phyloP scores from a whole-genome alignment of 64 coral and sea anemone genomes.

The Montipora foliosa region DNA sequence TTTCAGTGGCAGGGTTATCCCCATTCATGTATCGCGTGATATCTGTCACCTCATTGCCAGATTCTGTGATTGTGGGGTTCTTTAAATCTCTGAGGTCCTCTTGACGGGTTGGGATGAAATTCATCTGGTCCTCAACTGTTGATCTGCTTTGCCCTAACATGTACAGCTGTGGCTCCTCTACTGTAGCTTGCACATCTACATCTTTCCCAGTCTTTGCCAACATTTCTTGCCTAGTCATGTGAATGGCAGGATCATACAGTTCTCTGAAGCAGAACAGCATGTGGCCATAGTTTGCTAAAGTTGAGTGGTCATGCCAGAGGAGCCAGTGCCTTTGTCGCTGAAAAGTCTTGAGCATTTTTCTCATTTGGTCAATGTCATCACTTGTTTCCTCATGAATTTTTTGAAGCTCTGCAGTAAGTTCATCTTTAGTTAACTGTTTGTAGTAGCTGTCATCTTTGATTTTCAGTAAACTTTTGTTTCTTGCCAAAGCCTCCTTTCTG shows the following conservation, averaged over 20 bases:
- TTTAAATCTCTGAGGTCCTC: neutral
- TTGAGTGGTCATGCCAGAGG: conserved; percentile 56
- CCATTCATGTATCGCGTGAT: conserved; percentile 63
- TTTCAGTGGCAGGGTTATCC: conserved; percentile 29
- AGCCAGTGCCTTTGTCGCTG: conserved; percentile 49
- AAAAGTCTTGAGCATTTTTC: neutral
- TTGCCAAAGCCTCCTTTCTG: conserved; percentile 21
- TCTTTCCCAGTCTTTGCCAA: neutral
- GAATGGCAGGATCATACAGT: conserved; percentile 53
- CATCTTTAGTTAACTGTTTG: conserved; percentile 8
- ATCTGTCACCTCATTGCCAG: neutral
- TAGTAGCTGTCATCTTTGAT: conserved; percentile 20
- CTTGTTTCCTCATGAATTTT: conserved; percentile 23
- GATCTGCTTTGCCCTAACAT: conserved; percentile 44
- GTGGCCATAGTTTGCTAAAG: conserved; percentile 45
- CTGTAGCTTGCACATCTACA: conserved; percentile 29
- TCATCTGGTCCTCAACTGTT: conserved; percentile 40
- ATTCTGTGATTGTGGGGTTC: neutral
- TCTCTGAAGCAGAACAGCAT: conserved; percentile 48
- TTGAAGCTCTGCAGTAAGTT: conserved; percentile 16
- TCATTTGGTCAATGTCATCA: conserved; percentile 9
- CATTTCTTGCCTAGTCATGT: neutral
- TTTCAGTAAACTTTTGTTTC: conserved; percentile 36
- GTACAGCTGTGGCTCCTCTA: conserved; percentile 52
- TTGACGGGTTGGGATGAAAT: neutral